phyloP scores from a whole-genome alignment of 1,140 invertebrate genomes.

The Latrodectus geometricus region DNA sequence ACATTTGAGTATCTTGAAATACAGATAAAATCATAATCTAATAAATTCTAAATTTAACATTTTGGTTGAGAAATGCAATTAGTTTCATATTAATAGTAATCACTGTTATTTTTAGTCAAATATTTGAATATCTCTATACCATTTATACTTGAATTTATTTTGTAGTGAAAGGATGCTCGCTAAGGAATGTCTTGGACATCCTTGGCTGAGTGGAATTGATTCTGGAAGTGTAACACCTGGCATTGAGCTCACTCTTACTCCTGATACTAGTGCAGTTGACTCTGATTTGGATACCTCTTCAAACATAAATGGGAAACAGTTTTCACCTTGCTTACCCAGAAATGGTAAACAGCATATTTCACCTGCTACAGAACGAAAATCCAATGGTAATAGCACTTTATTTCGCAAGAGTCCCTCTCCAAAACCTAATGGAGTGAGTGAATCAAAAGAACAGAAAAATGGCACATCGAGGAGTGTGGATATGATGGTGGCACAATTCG shows the following conservation, averaged over 20 bases:
- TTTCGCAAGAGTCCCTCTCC: constrained; percentile 20
- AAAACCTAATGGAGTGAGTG: not conserved
- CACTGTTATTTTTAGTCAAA: no score
- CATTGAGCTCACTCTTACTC: constrained; percentile 16
- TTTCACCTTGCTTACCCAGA: not conserved
- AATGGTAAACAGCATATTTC: not conserved
- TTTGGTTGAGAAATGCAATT: no score
- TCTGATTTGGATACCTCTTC: not conserved
- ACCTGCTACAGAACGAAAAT: not conserved
- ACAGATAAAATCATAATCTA: no score
- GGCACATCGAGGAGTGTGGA: not conserved
- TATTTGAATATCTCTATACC: no score
- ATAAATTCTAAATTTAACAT: no score
- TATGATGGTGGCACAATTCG: constrained; percentile 51
- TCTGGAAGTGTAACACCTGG: not conserved
- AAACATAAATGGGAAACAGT: not conserved
- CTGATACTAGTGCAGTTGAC: not conserved
- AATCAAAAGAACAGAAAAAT: no score
- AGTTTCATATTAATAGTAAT: no score
- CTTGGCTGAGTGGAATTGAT: constrained; percentile 71
- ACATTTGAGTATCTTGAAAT: no score
- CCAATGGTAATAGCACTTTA: not conserved
- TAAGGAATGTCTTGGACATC: constrained; percentile 75
- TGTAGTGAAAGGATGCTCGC: constrained; percentile 75
- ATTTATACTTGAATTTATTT: no score